Conservation (phyloP, 2,797 vertebrate genomes). For the Carapus acus region DNA sequence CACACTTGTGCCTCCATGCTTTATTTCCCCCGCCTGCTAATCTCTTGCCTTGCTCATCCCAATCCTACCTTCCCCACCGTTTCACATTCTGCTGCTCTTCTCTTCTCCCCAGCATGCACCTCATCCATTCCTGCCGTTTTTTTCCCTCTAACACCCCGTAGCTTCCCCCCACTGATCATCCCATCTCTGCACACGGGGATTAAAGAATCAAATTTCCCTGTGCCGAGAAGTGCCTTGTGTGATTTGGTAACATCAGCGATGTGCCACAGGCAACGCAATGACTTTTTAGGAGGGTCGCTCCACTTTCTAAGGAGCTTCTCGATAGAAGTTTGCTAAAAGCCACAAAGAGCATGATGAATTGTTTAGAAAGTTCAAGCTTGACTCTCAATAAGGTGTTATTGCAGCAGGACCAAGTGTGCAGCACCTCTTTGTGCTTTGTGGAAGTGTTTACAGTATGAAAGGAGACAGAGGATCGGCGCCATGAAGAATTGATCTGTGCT, state of each 20-base stretch:
- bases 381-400: constrained; percentile 21
- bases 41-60: constrained; percentile 8
- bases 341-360: not conserved
- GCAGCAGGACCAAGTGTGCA: constrained; percentile 16
- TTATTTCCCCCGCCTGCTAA: constrained; percentile 13
- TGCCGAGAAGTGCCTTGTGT: constrained; percentile 25
- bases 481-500: constrained; percentile 59
- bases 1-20: constrained; percentile 20
- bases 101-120: not conserved
- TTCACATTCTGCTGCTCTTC: not conserved
- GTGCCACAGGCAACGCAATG: constrained; percentile 10
- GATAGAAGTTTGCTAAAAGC: not conserved
- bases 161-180: constrained; percentile 6
- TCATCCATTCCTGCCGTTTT: not conserved
- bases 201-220: constrained; percentile 18
- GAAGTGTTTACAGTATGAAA: constrained; percentile 26
- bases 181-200: constrained; percentile 16
- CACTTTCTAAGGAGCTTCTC: constrained; percentile 1
- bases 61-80: not conserved
- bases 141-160: not conserved
- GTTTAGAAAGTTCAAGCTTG: not conserved
- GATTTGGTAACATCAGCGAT: constrained; percentile 36
- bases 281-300: constrained; percentile 12
- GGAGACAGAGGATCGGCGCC: constrained; percentile 24
- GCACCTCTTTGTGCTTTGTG: constrained; percentile 14